Base-by-base conservation (phyloP, 1,140 invertebrate genomes). In the Drosophila ironensis region DNA sequence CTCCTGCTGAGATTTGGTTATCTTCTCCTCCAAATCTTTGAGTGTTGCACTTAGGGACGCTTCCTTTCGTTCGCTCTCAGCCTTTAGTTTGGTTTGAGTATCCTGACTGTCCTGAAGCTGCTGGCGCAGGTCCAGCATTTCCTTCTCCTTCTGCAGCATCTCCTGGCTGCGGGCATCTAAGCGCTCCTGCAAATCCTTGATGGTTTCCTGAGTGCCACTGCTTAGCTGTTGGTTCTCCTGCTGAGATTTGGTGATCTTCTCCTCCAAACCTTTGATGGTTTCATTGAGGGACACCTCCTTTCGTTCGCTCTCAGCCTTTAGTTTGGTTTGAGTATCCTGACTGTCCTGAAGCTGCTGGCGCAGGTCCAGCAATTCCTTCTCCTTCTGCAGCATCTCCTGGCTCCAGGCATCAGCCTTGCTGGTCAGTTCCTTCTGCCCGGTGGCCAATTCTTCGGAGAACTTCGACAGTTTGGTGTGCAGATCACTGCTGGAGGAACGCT, bases 111-210 rank as follows among this genome's bases (percentile, higher is more conserved):
- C n/a, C n/a, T n/a, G n/a, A n/a, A n/a, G n/a, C n/a, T n/a, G n/a
- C n/a, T n/a, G n/a, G n/a, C n/a, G n/a, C n/a, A n/a, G n/a, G n/a
- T n/a, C n/a, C n/a, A n/a, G n/a, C n/a, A n/a, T n/a, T n/a, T n/a
- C n/a, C n/a, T n/a, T n/a, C n/a, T n/a, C n/a, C n/a, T n/a, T n/a
- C n/a, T n/a, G n/a, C n/a, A n/a, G n/a, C 0, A 69, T 47, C 2
- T 89, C 88, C 0, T 41, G 25, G 5, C 73, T 78, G 6, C 68
- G 72, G n/a, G 88, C 76, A 9, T 86, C 80, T n/a, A 89, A 28
- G 0, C 70, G 59, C 19, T 78, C 73, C 12, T 80, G 46, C 38
- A 89, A 46, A 33, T 84, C 80, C 16, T 68, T 74, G 1, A 78
- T 54, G n/a, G 74, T 37, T 27, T 56, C 50, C 8, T 68, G 66